Conservation (phyloP, 2,797 vertebrate genomes). For the Anas capensis region DNA sequence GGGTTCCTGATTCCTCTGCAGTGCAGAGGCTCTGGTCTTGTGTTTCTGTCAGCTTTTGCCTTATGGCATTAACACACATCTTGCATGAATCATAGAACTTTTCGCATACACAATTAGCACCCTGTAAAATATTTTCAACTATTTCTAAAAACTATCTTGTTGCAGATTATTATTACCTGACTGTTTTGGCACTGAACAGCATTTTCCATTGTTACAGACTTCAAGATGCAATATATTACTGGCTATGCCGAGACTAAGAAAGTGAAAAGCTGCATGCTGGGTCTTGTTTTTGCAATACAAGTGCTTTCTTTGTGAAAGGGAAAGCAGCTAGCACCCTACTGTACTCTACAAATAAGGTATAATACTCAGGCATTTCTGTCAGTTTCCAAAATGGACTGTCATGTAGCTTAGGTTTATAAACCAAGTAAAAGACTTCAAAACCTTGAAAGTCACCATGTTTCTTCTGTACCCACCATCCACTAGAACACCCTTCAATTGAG, state of each 20-base stretch:
- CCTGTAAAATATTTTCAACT: not conserved
- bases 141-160: not conserved
- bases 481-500: slow-evolving; percentile 92
- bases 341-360: not conserved
- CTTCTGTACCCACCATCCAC: slow-evolving; percentile 87
- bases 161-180: not conserved
- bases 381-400: not conserved
- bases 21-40: not conserved
- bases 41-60: not conserved
- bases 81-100: not conserved
- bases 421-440: not conserved
- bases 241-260: not conserved
- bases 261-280: not conserved
- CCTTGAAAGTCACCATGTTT: not conserved
- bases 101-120: not conserved
- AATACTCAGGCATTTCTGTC: not conserved
- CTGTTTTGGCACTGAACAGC: not conserved
- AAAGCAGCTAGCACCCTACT: not conserved
- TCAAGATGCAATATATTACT: not conserved
- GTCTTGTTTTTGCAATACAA: not conserved
- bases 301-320: not conserved
- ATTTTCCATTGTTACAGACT: not conserved
- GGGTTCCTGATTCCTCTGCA: not conserved
- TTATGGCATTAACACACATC: not conserved
- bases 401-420: not conserved